Conservation (phyloP, 1,140 invertebrate genomes). For the Microplitis demolitor region DNA sequence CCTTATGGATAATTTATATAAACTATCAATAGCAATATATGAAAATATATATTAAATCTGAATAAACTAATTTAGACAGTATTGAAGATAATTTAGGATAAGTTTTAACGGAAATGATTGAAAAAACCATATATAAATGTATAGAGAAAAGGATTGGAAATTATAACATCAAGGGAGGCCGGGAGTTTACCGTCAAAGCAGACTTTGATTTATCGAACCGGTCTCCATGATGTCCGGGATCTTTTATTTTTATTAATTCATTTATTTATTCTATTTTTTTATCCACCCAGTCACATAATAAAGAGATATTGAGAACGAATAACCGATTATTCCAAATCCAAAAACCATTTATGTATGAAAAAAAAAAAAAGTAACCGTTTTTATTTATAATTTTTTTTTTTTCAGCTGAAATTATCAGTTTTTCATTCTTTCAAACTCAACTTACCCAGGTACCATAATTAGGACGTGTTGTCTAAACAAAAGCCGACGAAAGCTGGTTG, state of each 20-base stretch:
- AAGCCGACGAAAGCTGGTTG: too few species aligned
- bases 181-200: conserved; percentile 1
- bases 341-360: neutral
- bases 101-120: too few species aligned
- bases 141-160: neutral
- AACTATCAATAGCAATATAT: too few species aligned
- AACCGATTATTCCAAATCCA: neutral
- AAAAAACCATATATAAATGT: too few species aligned
- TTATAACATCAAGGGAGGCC: conserved; percentile 8
- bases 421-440: too few species aligned
- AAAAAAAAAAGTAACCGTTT: neutral
- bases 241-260: neutral
- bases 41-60: too few species aligned
- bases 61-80: too few species aligned
- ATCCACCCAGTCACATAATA: conserved; percentile 14
- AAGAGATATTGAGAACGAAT: neutral
- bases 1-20: too few species aligned
- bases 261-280: conserved; percentile 17
- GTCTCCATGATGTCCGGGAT: conserved; percentile 20
- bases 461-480: too few species aligned
- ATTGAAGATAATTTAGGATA: too few species aligned
- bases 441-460: too few species aligned
- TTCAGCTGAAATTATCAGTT: neutral
- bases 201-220: conserved; percentile 23
- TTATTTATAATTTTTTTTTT: neutral